phyloP scores from a whole-genome alignment of 2,113 vertebrate species.

The Atrichornis clamosus region DNA sequence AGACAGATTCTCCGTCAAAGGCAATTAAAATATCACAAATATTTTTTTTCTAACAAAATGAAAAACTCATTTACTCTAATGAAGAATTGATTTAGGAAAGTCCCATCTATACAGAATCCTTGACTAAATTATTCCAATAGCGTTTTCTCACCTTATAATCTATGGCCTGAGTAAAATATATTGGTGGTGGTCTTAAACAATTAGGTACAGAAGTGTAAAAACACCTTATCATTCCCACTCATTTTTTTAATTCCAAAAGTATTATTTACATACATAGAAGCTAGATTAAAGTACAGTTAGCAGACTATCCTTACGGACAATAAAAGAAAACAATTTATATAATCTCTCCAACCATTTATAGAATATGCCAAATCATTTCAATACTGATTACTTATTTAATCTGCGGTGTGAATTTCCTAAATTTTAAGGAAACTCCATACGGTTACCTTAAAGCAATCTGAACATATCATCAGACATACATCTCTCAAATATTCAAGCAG shows the following conservation, averaged over 20 bases:
- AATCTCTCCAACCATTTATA: background rate
- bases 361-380: background rate
- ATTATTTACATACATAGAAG: background rate
- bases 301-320: background rate
- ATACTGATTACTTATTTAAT: background rate
- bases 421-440: background rate
- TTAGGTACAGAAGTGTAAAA: background rate
- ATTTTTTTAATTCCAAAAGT: background rate
- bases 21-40: background rate
- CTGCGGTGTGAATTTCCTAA: background rate
- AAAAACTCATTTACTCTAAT: background rate
- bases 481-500: background rate
- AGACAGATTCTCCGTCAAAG: background rate
- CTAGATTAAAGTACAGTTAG: background rate
- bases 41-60: background rate
- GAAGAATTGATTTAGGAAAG: background rate
- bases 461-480: background rate
- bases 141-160: background rate
- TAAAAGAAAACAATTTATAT: background rate
- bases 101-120: background rate
- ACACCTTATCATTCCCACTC: background rate
- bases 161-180: background rate
- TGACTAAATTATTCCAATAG: background rate
- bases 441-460: background rate
- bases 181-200: background rate